These are phyloP conservation scores for Opisthocomus hoazin DNA, from an alignment of 2,113 vertebrate species.

Conservation along the genomic window DNA sequence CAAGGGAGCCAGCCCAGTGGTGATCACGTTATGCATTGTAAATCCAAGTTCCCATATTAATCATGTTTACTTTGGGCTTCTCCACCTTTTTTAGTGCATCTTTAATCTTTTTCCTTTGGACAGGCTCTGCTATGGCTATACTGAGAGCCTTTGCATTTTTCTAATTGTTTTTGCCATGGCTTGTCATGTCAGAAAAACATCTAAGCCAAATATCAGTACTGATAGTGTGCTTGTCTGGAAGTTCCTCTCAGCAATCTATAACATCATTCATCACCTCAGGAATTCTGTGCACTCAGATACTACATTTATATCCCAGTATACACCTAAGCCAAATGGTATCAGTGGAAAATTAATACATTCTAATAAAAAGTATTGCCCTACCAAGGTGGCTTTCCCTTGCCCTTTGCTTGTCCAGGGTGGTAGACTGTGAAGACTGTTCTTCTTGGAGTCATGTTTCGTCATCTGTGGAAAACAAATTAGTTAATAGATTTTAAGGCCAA, in stretches of 20 bases:
- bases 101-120: neutral
- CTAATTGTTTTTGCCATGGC: neutral
- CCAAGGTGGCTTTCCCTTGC: neutral
- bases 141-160: neutral
- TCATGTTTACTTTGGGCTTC: neutral
- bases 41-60: neutral
- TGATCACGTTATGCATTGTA: neutral
- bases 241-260: neutral
- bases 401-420: neutral
- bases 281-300: neutral
- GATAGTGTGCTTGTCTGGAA: neutral
- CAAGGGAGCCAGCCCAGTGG: neutral
- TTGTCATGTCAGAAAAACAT: neutral
- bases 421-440: neutral
- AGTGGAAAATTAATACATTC: neutral
- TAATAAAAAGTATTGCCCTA: neutral
- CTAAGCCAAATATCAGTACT: neutral
- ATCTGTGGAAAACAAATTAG: neutral
- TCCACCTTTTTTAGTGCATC: neutral
- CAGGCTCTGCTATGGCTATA: neutral
- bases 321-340: neutral
- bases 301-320: neutral
- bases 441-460: neutral
- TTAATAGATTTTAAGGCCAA: slow-evolving; percentile 5
- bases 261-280: neutral